Base-by-base conservation (phyloP, 2,113 vertebrate genomes). In the Hippotragus niger region DNA sequence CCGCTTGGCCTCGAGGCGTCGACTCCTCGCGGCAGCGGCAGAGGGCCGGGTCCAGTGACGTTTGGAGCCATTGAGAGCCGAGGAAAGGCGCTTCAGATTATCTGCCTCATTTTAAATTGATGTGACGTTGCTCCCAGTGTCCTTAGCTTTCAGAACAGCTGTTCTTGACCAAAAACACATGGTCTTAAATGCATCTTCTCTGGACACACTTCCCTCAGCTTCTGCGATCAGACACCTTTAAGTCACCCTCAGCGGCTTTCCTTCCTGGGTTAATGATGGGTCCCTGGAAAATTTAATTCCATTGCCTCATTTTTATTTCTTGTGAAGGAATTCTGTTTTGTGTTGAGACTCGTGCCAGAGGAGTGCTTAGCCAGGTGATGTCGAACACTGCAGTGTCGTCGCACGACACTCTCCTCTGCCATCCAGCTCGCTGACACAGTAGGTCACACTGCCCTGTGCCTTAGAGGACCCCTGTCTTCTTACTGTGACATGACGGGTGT, bases 331-430 rank as follows among this genome's bases (percentile, higher is more conserved):
- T 45, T 62, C 40, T 43, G 58, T 53, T 40, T 16, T 17, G 5
- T 45, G 3, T 29, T 13, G 93, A 82, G 74, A 55, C 53, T 13
- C 0, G 1, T 27, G 47, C 36, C 36, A 11, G 74, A 5, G 58
- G 1, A 7, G 29, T 5, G 15, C 55, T 43, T 11, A 0, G 84
- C 31, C 74, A 10, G 36, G 76, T 14, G 13, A 21, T 13, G 15
- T 5, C 1, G 4, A 53, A 36, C 14, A 11, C 23, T 16, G n/a
- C 1, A 5, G 71, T 16, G 21, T n/a, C 9, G 1, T 4, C 6
- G 45, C 23, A 2, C 2, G 16, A 2, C 2, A 33, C 36, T 60
- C 43, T 7, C 55, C 13, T 93, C 23, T 53, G 47, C 47, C 10
- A 1, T n/a, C 57, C 92, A 55, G 0, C 74, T 50, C 1, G 53